Conservation (phyloP, 2,797 vertebrate genomes). For the Parotocinclus haroldoi region DNA sequence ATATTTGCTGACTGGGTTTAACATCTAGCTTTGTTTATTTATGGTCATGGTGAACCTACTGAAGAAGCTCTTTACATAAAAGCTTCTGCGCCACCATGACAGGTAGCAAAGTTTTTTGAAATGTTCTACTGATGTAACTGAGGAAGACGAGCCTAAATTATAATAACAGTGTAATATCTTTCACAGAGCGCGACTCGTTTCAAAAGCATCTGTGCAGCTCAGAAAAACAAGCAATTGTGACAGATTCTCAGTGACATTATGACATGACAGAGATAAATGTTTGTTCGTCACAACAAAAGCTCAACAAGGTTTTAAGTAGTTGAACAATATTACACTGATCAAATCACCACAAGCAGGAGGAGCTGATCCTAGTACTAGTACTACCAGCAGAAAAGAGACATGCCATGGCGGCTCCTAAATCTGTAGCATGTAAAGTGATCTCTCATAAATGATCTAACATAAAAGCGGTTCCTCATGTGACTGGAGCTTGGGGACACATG, state of each 20-base stretch:
- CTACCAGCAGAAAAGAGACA: neutral
- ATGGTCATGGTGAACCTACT: too few relatives aligned
- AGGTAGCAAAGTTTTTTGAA: neutral
- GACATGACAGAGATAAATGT: too few relatives aligned
- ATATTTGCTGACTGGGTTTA: too few relatives aligned
- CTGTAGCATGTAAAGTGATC: slow-evolving; percentile 49
- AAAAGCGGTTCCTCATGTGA: slow-evolving; percentile 49
- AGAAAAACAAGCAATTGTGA: slow-evolving; percentile 45
- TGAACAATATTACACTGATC: too few relatives aligned
- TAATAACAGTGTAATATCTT: slow-evolving; percentile 40
- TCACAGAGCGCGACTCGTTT: slow-evolving; percentile 53
- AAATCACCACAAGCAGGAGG: too few relatives aligned
- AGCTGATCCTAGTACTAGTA: too few relatives aligned
- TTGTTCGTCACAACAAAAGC: too few relatives aligned
- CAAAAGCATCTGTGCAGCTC: slow-evolving; percentile 41
- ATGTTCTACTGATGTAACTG: slow-evolving; percentile 13
- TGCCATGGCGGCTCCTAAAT: slow-evolving; percentile 44
- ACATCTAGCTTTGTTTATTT: too few relatives aligned
- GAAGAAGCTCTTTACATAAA: too few relatives aligned
- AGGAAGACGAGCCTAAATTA: slow-evolving; percentile 15
- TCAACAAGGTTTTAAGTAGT: too few relatives aligned
- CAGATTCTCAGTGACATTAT: slow-evolving; percentile 6
- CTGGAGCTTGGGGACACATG: slow-evolving; percentile 17
- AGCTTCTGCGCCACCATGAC: too few relatives aligned
- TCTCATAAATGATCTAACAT: slow-evolving; percentile 15